These are phyloP conservation scores for Limnephilus marmoratus DNA, from an alignment of 2,888 invertebrate species.

Conservation along the genomic window DNA sequence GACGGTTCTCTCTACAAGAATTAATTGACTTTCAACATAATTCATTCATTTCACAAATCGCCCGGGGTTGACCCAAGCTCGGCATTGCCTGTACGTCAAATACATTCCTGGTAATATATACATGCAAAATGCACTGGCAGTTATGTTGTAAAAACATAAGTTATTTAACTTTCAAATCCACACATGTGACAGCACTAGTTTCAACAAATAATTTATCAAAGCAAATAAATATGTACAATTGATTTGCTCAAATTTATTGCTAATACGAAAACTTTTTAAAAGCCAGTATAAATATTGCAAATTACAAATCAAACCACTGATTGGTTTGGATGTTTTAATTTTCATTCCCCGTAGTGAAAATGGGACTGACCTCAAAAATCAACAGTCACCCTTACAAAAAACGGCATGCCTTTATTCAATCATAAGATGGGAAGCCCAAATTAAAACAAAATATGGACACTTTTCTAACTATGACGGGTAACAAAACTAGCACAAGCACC, in stretches of 20 bases:
- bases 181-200: background rate
- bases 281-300: background rate
- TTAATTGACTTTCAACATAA: conserved; percentile 31
- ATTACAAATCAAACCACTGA: background rate
- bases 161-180: background rate
- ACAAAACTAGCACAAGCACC: background rate
- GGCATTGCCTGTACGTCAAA: conserved; percentile 30
- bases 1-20: conserved; percentile 15
- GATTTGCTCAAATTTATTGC: background rate
- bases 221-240: conserved; percentile 2
- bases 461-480: background rate
- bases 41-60: background rate
- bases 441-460: background rate
- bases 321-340: background rate
- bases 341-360: background rate
- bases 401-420: background rate
- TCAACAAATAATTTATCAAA: background rate
- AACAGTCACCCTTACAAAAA: background rate
- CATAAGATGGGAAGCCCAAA: background rate
- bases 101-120: conserved; percentile 35
- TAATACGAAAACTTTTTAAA: background rate
- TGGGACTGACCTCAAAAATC: background rate
- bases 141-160: background rate
- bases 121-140: conserved; percentile 6
- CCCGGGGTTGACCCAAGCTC: background rate